These are phyloP conservation scores for Gyps fulvus DNA, from an alignment of 2,113 vertebrate species.

Conservation along the genomic window DNA sequence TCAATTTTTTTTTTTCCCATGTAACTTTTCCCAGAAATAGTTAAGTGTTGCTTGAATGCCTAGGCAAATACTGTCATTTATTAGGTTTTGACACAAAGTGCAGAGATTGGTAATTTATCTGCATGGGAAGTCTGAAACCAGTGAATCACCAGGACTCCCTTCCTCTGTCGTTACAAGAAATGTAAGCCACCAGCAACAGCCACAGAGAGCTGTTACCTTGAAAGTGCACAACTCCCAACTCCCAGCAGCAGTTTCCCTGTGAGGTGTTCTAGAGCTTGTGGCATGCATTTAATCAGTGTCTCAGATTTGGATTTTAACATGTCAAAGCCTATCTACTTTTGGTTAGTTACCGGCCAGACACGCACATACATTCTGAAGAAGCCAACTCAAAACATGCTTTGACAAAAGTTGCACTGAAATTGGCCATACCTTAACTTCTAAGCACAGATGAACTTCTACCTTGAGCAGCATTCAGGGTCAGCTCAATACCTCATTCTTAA, in stretches of 20 bases:
- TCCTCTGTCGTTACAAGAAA: background rate
- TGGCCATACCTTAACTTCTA: background rate
- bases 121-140: background rate
- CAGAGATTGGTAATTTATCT: background rate
- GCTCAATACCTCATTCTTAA: background rate
- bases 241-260: background rate
- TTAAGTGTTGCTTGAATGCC: background rate
- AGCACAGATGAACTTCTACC: background rate
- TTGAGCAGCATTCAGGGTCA: conserved; percentile 37
- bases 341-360: background rate
- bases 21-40: background rate
- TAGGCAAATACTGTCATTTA: background rate
- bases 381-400: conserved; percentile 8
- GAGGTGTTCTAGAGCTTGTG: background rate
- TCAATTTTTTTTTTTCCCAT: background rate
- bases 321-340: conserved; percentile 22
- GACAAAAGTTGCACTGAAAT: conserved; percentile 21
- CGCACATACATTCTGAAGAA: background rate
- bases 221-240: background rate
- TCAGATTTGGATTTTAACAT: conserved; percentile 19
- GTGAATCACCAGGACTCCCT: background rate
- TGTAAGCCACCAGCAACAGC: background rate
- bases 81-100: background rate
- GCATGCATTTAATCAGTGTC: background rate
- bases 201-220: background rate